Percentiles rank a stretch among this genome's conserved stretches.
Conservation (phyloP, 2,113 vertebrate species). For the Amia ocellicauda region DNA sequence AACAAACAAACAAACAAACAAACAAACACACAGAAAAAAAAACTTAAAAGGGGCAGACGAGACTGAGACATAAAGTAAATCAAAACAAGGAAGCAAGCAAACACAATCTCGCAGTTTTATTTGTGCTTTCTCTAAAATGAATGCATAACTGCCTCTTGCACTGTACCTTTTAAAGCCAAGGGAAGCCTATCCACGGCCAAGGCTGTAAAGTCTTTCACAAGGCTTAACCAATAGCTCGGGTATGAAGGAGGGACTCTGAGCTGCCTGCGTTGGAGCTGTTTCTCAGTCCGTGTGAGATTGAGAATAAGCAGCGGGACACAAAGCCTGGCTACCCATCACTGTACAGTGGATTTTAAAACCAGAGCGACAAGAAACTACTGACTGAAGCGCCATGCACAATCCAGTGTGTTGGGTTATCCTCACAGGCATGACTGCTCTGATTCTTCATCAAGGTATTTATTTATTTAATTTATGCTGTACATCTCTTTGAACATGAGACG, state of each 20-base stretch:
- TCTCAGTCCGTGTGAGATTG: conserved; percentile 31
- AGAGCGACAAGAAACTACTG: conserved; percentile 8
- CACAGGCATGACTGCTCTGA: conserved; percentile 58
- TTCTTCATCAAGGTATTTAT: conserved; percentile 68
- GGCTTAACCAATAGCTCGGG: conserved; percentile 43
- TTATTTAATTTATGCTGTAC: background rate
- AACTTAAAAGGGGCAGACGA: no score
- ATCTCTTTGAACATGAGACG: background rate
- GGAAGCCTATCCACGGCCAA: conserved; percentile 24
- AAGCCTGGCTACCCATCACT: conserved; percentile 37
- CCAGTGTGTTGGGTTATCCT: conserved; percentile 67
- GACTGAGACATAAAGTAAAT: no score
- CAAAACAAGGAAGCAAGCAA: background rate
- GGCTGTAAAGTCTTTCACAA: conserved; percentile 20
- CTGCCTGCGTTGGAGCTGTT: conserved; percentile 49
- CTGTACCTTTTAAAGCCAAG: conserved; percentile 24
- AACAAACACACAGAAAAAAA: no score
- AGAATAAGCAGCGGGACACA: conserved; percentile 37
- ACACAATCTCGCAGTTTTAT: background rate
- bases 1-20: no score
- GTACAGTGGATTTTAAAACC: conserved; percentile 47
- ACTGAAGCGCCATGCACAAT: conserved; percentile 52
- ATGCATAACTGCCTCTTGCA: conserved; percentile 10
- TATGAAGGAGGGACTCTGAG: conserved; percentile 55
- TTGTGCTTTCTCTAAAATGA: background rate